phyloP scores from a whole-genome alignment of 2,888 invertebrate genomes.

The Epirrhoe tristata region DNA sequence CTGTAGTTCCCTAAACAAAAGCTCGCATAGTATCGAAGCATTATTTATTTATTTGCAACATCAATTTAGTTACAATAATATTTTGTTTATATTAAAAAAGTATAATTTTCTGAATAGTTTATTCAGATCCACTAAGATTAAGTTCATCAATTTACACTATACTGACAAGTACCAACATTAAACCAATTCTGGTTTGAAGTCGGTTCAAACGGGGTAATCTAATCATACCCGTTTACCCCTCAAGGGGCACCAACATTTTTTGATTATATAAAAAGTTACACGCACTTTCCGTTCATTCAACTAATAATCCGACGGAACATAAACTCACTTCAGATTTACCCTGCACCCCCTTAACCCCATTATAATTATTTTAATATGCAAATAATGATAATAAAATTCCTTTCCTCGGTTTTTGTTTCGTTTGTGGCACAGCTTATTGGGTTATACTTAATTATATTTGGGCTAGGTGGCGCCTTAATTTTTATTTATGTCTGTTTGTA shows the following conservation, averaged over 20 bases:
- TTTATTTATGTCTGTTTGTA: conserved; percentile 73
- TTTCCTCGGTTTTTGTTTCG: conserved; percentile 74
- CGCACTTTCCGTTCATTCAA: conserved; percentile 12
- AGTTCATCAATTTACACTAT: too few species aligned
- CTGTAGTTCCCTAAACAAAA: too few species aligned
- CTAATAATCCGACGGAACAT: conserved; percentile 28
- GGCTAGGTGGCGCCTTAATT: conserved; percentile 66
- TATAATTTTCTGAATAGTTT: too few species aligned
- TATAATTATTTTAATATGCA: conserved; percentile 85
- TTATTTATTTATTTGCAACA: too few species aligned
- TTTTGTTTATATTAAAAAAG: too few species aligned
- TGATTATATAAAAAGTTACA: conserved; percentile 15
- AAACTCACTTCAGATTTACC: conserved; percentile 28
- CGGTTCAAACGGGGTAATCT: too few species aligned
- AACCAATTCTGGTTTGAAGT: too few species aligned
- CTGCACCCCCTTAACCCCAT: conserved; percentile 58
- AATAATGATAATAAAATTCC: conserved; percentile 85
- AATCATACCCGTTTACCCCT: not conserved
- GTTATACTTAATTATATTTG: conserved; percentile 80
- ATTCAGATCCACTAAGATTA: too few species aligned
- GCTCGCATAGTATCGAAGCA: too few species aligned
- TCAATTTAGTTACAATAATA: too few species aligned
- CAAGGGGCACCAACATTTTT: conserved; percentile 1
- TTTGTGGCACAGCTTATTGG: conserved; percentile 75
- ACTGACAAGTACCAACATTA: too few species aligned